These are phyloP conservation scores for Hormiphora californensis DNA, from an alignment of 37 sponge, comb jelly and placozoan species.

Conservation along the genomic window DNA sequence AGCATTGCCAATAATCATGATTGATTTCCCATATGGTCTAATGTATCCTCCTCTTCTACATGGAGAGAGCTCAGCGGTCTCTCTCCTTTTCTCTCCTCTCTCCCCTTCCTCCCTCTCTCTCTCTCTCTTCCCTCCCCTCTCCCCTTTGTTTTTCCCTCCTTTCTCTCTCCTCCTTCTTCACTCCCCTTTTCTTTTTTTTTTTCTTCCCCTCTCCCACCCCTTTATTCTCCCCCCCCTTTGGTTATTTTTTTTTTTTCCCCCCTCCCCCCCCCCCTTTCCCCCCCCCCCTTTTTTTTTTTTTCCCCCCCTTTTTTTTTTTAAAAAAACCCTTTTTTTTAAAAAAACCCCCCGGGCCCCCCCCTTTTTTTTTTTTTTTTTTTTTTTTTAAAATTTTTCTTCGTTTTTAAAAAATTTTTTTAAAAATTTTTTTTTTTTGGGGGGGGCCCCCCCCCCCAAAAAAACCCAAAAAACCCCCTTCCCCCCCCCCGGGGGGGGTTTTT, in stretches of 20 bases:
- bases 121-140: slow-evolving; percentile 4
- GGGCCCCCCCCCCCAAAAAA: too few relatives aligned
- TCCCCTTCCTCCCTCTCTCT: neutral
- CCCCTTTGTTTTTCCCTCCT: neutral
- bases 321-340: neutral
- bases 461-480: slow-evolving; percentile 38
- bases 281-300: neutral
- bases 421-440: too few relatives aligned
- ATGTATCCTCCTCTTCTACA: too few relatives aligned
- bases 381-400: too few relatives aligned
- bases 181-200: slow-evolving; percentile 55
- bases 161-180: slow-evolving; percentile 55
- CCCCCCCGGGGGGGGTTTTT: neutral
- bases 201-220: slow-evolving; percentile 58
- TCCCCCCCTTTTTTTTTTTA: neutral
- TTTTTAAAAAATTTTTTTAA: too few relatives aligned
- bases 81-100: too few relatives aligned
- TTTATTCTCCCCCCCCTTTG: neutral
- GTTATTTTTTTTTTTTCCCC: neutral
- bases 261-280: slow-evolving; percentile 48
- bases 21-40: too few relatives aligned
- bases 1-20: too few relatives aligned
- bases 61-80: too few relatives aligned
- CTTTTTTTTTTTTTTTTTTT: neutral
- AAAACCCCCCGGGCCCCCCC: neutral